These are phyloP conservation scores for Campylomormyrus numenius DNA, from an alignment of 2,113 vertebrate species.

Conservation along the genomic window DNA sequence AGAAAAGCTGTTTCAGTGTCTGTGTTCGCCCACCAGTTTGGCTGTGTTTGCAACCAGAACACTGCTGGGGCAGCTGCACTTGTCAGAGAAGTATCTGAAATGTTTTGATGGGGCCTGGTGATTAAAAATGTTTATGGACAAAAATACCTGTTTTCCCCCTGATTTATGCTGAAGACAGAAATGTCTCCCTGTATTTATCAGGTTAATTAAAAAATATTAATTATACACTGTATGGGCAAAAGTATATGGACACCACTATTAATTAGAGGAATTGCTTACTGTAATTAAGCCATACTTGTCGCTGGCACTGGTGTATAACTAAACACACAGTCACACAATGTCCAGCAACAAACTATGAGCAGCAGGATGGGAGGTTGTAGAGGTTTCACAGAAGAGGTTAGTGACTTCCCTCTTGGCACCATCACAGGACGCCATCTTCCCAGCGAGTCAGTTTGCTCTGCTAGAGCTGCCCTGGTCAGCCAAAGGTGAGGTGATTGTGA, in stretches of 20 bases:
- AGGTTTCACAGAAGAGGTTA: background rate
- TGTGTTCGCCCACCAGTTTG: conserved; percentile 14
- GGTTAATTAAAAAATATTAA: background rate
- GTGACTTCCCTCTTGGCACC: background rate
- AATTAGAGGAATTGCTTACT: background rate
- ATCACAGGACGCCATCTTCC: too few relatives aligned
- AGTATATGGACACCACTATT: background rate
- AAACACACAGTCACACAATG: background rate
- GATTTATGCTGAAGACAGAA: background rate
- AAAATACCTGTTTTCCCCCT: background rate
- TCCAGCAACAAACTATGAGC: background rate
- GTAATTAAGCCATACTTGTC: background rate
- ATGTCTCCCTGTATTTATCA: background rate
- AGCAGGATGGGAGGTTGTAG: background rate
- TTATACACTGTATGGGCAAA: background rate
- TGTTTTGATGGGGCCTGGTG: background rate
- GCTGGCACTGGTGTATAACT: background rate
- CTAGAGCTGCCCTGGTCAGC: background rate
- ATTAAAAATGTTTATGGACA: background rate
- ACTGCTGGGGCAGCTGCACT: background rate
- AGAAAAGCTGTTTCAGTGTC: conserved; percentile 33
- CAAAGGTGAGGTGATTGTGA: background rate
- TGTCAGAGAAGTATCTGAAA: background rate
- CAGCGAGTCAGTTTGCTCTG: too few relatives aligned
- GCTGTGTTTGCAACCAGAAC: background rate